phyloP scores from a whole-genome alignment of 1,140 invertebrate genomes.

The Holotrichia oblita region DNA sequence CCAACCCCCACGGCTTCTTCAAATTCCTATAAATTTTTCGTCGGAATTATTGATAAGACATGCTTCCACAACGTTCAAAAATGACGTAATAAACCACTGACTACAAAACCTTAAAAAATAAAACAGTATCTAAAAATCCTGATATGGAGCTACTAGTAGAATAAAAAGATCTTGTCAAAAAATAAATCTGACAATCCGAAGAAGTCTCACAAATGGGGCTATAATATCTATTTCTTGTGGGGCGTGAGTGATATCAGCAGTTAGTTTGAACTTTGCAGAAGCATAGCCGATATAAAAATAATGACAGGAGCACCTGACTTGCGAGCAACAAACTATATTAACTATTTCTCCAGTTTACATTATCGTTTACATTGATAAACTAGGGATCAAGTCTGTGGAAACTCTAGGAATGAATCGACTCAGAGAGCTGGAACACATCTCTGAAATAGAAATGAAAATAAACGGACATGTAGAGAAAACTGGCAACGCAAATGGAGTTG shows the following conservation, averaged over 20 bases:
- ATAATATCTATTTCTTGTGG: slow-evolving; percentile 56
- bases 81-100: slow-evolving; percentile 46
- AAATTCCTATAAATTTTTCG: neutral
- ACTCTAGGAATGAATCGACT: slow-evolving; percentile 18
- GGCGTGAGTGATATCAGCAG: slow-evolving; percentile 54
- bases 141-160: slow-evolving; percentile 44
- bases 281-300: too few relatives aligned
- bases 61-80: slow-evolving; percentile 40
- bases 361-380: slow-evolving; percentile 5
- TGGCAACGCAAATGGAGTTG: slow-evolving; percentile 2
- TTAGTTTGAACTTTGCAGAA: slow-evolving; percentile 47
- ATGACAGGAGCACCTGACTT: slow-evolving; percentile 47
- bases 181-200: slow-evolving; percentile 55
- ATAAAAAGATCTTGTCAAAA: slow-evolving; percentile 48
- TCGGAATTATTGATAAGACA: slow-evolving; percentile 37
- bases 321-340: slow-evolving; percentile 57
- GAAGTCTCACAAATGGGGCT: slow-evolving; percentile 58
- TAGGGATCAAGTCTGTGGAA: neutral
- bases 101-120: slow-evolving; percentile 51
- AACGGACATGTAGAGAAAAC: neutral
- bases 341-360: slow-evolving; percentile 53
- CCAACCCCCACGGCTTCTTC: too few relatives aligned
- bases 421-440: neutral
- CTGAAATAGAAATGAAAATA: slow-evolving; percentile 37
- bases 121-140: slow-evolving; percentile 52